Base-by-base conservation (phyloP, 2,113 vertebrate species). In the Rhinopomastus cyanomelas region DNA sequence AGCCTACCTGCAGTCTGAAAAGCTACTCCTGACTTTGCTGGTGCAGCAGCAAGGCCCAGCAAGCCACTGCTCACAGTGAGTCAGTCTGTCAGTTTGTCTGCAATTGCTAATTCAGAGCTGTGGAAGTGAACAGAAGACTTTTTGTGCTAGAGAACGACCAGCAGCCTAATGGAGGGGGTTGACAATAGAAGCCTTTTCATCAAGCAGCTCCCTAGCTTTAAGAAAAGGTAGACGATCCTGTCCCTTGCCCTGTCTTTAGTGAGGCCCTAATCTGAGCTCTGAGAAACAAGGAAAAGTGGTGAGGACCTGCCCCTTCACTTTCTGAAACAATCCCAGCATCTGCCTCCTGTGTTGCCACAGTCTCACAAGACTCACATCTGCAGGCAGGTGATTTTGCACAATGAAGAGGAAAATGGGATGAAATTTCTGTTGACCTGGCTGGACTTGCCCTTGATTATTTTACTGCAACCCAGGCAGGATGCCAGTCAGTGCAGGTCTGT, bases 151-250 rank as follows among this genome's bases (percentile, higher is more conserved):
- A 51, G 87, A 57, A 49, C 0, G 4, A 82, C 17, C 14, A 0
- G 81, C 89, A 89, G 93, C 68, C 76, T 89, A 57, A 88, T n/a
- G 53, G 80, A 81, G 44, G 25, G 66, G 49, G 39, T 82, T 78
- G 73, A 95, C 93, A 95, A 94, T 55, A 92, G 84, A 60, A 69
- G 90, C 59, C 71, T 88, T 92, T 92, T 93, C 67, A 90, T 51
- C 19, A 52, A 71, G 60, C 74, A 90, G 0, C 64, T 74, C 65
- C 64, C 52, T 61, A 4, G 20, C 57, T 85, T 67, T 75, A 80
- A 83, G 81, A 66, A 88, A 91, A 96, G 90, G 92, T 95, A 85
- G 89, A 30, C 0, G 2, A 90, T 77, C 74, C 85, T 89, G 78
- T 56, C 68, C 72, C 79, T 62, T 22, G 30, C 66, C 84, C 88